phyloP scores from a whole-genome alignment of 2,888 invertebrate genomes.

The Eledona agricola region DNA sequence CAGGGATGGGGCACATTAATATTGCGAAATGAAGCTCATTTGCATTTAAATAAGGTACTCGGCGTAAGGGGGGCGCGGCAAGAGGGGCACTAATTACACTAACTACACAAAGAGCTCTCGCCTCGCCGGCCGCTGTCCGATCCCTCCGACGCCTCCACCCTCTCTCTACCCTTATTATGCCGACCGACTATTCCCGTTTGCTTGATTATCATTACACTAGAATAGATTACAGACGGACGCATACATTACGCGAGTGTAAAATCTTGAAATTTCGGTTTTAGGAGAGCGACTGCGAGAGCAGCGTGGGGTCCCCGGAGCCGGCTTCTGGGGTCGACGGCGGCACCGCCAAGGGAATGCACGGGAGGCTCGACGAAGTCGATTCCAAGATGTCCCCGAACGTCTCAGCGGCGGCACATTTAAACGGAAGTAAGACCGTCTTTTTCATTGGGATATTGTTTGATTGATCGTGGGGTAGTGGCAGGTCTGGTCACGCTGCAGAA shows the following conservation, averaged over 20 bases:
- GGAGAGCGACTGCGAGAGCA: slow-evolving; percentile 74
- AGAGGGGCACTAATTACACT: slow-evolving; percentile 64
- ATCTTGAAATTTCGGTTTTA: slow-evolving; percentile 44
- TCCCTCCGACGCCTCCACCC: slow-evolving; percentile 45
- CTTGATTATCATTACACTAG: slow-evolving; percentile 62
- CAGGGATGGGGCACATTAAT: slow-evolving; percentile 78
- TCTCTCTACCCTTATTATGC: slow-evolving; percentile 56
- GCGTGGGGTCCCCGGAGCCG: slow-evolving; percentile 70
- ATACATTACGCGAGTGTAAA: slow-evolving; percentile 45
- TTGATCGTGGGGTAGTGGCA: too few relatives aligned
- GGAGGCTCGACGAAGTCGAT: slow-evolving; percentile 51
- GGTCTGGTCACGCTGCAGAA: slow-evolving; percentile 78
- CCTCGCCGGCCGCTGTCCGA: slow-evolving; percentile 62
- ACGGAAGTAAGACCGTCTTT: slow-evolving; percentile 74
- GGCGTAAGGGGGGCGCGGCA: slow-evolving; percentile 51
- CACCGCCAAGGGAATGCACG: slow-evolving; percentile 53
- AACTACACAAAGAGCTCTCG: slow-evolving; percentile 65
- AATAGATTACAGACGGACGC: slow-evolving; percentile 60
- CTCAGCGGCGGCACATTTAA: slow-evolving; percentile 68
- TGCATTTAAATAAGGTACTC: slow-evolving; percentile 85
- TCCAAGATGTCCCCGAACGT: slow-evolving; percentile 59
- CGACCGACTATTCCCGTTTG: slow-evolving; percentile 58
- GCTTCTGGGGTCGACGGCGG: slow-evolving; percentile 62
- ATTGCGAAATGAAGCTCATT: slow-evolving; percentile 91
- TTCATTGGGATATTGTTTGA: too few relatives aligned